These are phyloP conservation scores for Cuniculus paca DNA, from an alignment of 2,797 vertebrate species.

Conservation along the genomic window DNA sequence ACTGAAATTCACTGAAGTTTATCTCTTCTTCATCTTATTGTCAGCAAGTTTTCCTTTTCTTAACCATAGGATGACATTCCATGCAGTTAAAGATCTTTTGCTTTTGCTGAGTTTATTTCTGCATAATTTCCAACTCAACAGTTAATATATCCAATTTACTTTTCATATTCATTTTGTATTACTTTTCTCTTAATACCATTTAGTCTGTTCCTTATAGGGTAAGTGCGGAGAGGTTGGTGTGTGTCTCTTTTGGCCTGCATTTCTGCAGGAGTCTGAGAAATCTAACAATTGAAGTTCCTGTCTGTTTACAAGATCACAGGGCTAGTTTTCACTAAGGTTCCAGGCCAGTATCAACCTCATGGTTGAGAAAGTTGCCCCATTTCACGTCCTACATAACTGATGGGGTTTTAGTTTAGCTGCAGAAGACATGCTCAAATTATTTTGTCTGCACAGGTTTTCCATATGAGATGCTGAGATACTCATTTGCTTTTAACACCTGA, in stretches of 20 bases:
- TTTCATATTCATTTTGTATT: not conserved
- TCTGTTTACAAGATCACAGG: not conserved
- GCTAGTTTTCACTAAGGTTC: not conserved
- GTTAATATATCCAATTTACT: not conserved
- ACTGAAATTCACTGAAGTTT: not conserved
- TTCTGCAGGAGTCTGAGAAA: not conserved
- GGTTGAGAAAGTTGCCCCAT: not conserved
- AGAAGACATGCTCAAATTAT: not conserved
- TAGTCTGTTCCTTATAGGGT: not conserved
- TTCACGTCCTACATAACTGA: not conserved
- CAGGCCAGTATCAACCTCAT: not conserved
- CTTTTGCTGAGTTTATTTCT: not conserved
- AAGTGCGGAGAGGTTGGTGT: not conserved
- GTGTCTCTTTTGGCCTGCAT: not conserved
- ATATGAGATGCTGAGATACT: not conserved
- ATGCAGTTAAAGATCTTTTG: not conserved
- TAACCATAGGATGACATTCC: not conserved
- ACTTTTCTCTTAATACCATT: not conserved
- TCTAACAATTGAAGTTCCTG: not conserved
- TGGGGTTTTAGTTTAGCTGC: not conserved
- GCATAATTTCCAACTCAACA: not conserved
- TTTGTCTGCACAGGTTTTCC: not conserved
- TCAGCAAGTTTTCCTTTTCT: too few species aligned
- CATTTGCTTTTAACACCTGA: not conserved
- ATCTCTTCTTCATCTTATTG: not conserved